Base-by-base conservation (phyloP, 2,888 invertebrate genomes). In the Ditylenchus weischeri region DNA sequence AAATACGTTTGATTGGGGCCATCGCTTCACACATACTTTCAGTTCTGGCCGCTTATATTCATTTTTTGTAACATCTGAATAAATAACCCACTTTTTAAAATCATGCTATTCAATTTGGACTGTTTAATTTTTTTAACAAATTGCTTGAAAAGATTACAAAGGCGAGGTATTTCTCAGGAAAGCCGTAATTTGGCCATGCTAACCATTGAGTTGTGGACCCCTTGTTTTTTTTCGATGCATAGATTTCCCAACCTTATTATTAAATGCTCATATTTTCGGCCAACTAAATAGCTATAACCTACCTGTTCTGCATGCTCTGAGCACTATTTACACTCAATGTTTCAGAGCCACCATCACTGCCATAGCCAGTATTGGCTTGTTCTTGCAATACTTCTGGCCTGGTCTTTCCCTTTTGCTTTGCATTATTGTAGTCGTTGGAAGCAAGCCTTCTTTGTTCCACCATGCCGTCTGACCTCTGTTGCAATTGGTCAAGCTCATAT, bases 291-390 rank as follows among this genome's bases (percentile, higher is more conserved):
- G 36, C 18, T 21, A 11, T n/a, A 8, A 8, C 43, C 29, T 62
- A 72, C 75, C 67, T 70, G 50, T 73, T 74, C 60, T 74, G 74
- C 74, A 81, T 75, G 64, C 76, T 76, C 62, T 82, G 79, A 11
- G 75, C 76, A n/a, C 76, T 76, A 71, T 81, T 80, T 2, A 78
- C 76, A 66, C 78, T 78, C 61, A 81, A 65, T 35, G 81, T 81
- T 70, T 82, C 81, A 19, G 23, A 64, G 65, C 76, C 76, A 47
- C 80, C 79, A 70, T 81, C 81, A 67, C 78, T 78, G 68, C 81
- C 81, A 70, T 81, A 81, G 36, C 78, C 80, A 54, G 66, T 74
- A 11, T 54, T 51, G 15, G 72, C 71, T 57, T 70, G 75, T 62
- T 76, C 77, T 65, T 72, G 69, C 54, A 72, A 58, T 21, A 65